Evolutionary conservation across 92 coral and sea anemone genomes (phyloP).

Genomic region (Phenganax marumi): DNA sequence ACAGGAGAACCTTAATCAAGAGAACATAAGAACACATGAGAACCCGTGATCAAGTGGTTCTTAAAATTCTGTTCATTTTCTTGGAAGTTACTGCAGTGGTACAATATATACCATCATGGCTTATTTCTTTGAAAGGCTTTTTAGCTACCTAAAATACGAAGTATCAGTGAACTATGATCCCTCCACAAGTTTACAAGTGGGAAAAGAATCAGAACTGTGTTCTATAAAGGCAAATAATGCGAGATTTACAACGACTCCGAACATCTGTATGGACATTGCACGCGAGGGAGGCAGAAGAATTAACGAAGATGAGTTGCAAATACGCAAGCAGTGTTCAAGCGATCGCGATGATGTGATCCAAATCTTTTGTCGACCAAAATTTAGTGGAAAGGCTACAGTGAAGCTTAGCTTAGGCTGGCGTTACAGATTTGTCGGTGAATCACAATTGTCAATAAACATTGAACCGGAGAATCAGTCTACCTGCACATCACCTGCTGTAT

Average conservation of each 20-base stretch:
- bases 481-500: not conserved
- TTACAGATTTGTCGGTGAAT: not conserved
- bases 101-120: not conserved
- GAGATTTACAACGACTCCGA: not conserved
- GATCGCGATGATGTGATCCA: not conserved
- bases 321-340: not conserved
- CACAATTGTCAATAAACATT: constrained; percentile 8
- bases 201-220: not conserved
- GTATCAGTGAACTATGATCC: not conserved
- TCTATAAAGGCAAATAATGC: not conserved
- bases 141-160: not conserved
- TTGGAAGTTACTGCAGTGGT: no score
- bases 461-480: not conserved
- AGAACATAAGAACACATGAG: no score
- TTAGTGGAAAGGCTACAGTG: not conserved
- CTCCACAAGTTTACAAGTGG: not conserved
- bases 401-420: not conserved
- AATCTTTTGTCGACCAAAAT: not conserved
- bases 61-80: no score
- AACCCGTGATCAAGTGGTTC: no score
- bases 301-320: not conserved
- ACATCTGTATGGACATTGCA: not conserved
- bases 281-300: not conserved
- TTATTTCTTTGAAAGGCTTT: not conserved
- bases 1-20: no score